Evolutionary conservation across 2,113 vertebrate species (phyloP).

Genomic region (Myotis yumanensis): DNA sequence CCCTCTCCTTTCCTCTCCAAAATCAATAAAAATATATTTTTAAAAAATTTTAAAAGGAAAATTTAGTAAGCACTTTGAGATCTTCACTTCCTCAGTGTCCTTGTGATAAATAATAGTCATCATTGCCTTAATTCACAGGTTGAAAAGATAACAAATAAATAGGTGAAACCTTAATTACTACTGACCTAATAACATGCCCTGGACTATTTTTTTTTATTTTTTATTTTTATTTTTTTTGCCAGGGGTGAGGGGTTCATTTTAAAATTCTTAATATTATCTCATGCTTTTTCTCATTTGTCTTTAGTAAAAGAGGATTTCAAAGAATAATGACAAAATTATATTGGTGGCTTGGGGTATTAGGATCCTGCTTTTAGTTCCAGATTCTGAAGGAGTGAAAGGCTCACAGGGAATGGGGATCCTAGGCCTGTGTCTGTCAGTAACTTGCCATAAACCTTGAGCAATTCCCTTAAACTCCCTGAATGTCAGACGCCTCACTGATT

Average conservation of each 20-base stretch:
- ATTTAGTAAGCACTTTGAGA: background rate
- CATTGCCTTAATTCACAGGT: background rate
- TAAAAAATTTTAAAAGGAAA: background rate
- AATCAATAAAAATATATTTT: no score
- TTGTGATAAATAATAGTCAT: background rate
- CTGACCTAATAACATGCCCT: background rate
- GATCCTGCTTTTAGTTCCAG: background rate
- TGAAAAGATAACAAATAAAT: background rate
- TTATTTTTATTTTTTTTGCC: no score
- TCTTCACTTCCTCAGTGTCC: background rate
- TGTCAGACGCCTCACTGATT: background rate
- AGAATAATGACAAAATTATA: constrained; percentile 27
- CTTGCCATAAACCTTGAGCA: background rate
- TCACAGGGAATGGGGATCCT: background rate
- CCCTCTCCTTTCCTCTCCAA: no score
- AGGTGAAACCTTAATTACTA: background rate
- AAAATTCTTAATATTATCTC: constrained; percentile 16
- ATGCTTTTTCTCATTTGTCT: constrained; percentile 11
- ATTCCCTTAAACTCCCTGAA: background rate
- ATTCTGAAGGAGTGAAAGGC: background rate
- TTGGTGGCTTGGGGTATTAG: background rate
- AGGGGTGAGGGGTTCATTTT: background rate
- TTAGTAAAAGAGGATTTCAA: constrained; percentile 20
- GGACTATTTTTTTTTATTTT: background rate
- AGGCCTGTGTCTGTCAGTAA: background rate